Percentiles rank a stretch among this genome's conserved stretches.
These are phyloP conservation scores for Odontothrips loti DNA, from an alignment of 2,888 invertebrate species.

Conservation along the genomic window DNA sequence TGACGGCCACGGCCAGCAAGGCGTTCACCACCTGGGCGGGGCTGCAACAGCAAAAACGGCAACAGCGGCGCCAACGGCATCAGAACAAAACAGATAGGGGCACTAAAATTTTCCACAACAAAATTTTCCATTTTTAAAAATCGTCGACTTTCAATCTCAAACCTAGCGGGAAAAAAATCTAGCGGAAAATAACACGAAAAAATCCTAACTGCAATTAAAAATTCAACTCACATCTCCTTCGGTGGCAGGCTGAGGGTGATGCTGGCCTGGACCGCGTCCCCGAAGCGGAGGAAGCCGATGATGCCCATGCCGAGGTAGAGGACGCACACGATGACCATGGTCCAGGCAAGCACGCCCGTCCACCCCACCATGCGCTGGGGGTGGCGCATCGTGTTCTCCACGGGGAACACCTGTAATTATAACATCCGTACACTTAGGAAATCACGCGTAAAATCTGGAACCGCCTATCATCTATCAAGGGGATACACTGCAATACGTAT, in stretches of 20 bases:
- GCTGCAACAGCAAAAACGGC: slow-evolving; percentile 44
- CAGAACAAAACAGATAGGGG: too few species aligned
- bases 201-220: too few species aligned
- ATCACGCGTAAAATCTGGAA: too few species aligned
- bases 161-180: too few species aligned
- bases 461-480: too few species aligned
- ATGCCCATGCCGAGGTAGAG: slow-evolving; percentile 53
- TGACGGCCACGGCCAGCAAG: slow-evolving; percentile 81
- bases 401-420: slow-evolving; percentile 54
- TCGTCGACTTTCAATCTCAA: too few species aligned
- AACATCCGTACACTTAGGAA: too few species aligned
- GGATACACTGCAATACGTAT: too few species aligned
- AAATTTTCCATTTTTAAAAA: too few species aligned
- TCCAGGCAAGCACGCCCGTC: slow-evolving; percentile 52
- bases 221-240: slow-evolving; percentile 33
- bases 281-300: slow-evolving; percentile 55
- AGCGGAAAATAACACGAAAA: too few species aligned
- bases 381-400: slow-evolving; percentile 55
- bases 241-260: slow-evolving; percentile 51
- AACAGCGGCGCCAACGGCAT: too few species aligned
- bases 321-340: slow-evolving; percentile 50
- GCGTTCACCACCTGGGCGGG: slow-evolving; percentile 74
- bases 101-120: too few species aligned
- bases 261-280: slow-evolving; percentile 48
- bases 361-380: slow-evolving; percentile 51